Percentiles rank a stretch among this genome's conserved stretches.
phyloP scores from a whole-genome alignment of 1,140 invertebrate species.

The Diorhabda carinulata region DNA sequence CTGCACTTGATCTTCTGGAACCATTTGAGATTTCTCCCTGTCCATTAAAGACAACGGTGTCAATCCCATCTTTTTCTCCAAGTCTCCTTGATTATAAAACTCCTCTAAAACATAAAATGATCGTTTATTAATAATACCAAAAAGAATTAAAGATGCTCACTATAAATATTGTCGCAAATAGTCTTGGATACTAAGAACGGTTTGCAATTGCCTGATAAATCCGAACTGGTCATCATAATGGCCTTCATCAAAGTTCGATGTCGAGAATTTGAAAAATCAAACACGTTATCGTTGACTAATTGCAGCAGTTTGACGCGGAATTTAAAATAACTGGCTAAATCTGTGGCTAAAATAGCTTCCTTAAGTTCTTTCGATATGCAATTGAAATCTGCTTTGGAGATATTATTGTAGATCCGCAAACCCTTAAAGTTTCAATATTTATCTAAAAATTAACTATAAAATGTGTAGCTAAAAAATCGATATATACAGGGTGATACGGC shows the following conservation, averaged over 20 bases:
- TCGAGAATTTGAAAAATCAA: conserved; percentile 47
- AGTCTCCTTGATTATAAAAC: conserved; percentile 51
- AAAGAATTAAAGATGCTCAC: conserved; percentile 39
- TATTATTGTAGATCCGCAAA: conserved; percentile 28
- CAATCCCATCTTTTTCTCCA: conserved; percentile 53
- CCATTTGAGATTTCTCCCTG: conserved; percentile 49
- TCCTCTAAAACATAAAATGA: conserved; percentile 31
- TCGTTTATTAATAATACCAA: conserved; percentile 1
- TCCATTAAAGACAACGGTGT: conserved; percentile 57
- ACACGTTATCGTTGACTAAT: conserved; percentile 45
- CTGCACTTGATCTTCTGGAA: conserved; percentile 57
- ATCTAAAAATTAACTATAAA: not conserved
- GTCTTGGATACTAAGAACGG: conserved; percentile 52
- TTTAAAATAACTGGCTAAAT: conserved; percentile 54
- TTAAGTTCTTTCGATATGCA: conserved; percentile 49
- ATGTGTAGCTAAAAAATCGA: not conserved
- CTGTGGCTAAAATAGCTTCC: conserved; percentile 54
- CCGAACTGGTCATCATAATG: conserved; percentile 56
- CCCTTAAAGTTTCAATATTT: conserved; percentile 16
- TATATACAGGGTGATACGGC: no score
- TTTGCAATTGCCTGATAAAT: conserved; percentile 55
- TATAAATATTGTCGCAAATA: conserved; percentile 52
- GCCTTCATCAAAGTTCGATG: conserved; percentile 52
- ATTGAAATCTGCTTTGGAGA: conserved; percentile 23
- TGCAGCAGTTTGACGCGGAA: conserved; percentile 49